Conservation (phyloP, 2,888 invertebrate genomes). For the Agonum fuliginosum region DNA sequence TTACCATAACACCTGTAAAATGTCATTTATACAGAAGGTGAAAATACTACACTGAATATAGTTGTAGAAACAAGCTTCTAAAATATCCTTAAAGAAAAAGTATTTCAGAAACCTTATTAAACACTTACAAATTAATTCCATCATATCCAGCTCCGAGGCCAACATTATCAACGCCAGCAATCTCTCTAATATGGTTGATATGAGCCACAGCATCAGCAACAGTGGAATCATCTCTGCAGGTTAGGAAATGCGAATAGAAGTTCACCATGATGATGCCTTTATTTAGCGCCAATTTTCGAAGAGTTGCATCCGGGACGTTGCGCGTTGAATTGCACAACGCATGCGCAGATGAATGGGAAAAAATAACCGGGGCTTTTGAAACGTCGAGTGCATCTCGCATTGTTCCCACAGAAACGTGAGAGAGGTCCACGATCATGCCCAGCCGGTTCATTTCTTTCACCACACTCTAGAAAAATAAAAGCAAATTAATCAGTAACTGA, state of each 20-base stretch:
- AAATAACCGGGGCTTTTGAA: slow-evolving; percentile 88
- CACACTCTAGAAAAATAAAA: slow-evolving; percentile 79
- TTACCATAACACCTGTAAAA: too few relatives aligned
- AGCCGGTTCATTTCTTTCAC: slow-evolving; percentile 92
- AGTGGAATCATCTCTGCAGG: slow-evolving; percentile 83
- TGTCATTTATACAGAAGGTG: too few relatives aligned
- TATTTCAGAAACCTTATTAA: too few relatives aligned
- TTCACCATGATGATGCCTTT: slow-evolving; percentile 91
- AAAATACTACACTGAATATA: too few relatives aligned
- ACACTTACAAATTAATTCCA: slow-evolving; percentile 92
- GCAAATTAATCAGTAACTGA: too few relatives aligned
- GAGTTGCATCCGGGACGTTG: slow-evolving; percentile 87
- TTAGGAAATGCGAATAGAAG: slow-evolving; percentile 87
- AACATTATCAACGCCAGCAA: slow-evolving; percentile 91
- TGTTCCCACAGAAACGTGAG: slow-evolving; percentile 86
- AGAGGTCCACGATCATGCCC: slow-evolving; percentile 91
- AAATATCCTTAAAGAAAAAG: too few relatives aligned
- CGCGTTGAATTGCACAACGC: slow-evolving; percentile 87
- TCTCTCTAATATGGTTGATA: slow-evolving; percentile 90
- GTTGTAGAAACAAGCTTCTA: too few relatives aligned
- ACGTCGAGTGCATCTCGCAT: slow-evolving; percentile 87
- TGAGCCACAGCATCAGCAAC: slow-evolving; percentile 91
- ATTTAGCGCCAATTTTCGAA: slow-evolving; percentile 83
- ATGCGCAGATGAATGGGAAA: slow-evolving; percentile 89
- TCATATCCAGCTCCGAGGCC: slow-evolving; percentile 93